Base-by-base conservation (phyloP, 1,140 invertebrate genomes). In the Drosophila parabipectinata region DNA sequence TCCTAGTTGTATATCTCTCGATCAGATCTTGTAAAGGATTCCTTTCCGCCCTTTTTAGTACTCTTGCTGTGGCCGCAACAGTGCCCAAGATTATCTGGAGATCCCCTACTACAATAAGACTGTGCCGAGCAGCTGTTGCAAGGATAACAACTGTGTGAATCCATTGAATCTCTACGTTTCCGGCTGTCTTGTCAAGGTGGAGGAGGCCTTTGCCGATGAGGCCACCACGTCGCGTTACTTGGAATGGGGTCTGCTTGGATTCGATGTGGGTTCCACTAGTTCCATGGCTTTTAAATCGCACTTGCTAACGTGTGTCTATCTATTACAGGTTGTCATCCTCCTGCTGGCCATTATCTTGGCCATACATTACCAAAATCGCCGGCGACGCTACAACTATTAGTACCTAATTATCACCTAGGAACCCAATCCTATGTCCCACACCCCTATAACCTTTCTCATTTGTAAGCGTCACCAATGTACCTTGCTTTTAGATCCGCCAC, bases 51-150 rank as follows among this genome's bases (percentile, higher is more conserved):
- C 26, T 34, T 92, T 93, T 7, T 72, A 95, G 95, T 91, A 94
- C 21, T 10, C 92, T n/a, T 96, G 95, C 76, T 96, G 95, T 85
- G 95, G 95, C n/a, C 90, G 93, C 32, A 72, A 92, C 6, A 82
- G 91, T 15, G 74, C 92, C 0, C 26, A 61, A 0, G 93, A 95
- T 72, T 95, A 93, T 74, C 30, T 83, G 3, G 6, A 21, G 1
- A 67, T 92, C 12, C 45, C 62, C 4, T 80, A 92, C 61, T 71
- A 55, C 24, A 73, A 73, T 21, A 32, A 45, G 1, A 87, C 77
- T 8, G 79, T 82, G 14, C 90, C 90, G 7, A 79, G 67, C 10
- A 93, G 83, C 73, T 94, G 93, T 74, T 92, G 92, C 74, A 79
- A 78, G 32, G 75, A 85, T 1, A 57, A 69, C 9, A 81, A 75